These are phyloP conservation scores for Rhagologus leucostigma DNA, from an alignment of 2,113 vertebrate species.

Conservation along the genomic window DNA sequence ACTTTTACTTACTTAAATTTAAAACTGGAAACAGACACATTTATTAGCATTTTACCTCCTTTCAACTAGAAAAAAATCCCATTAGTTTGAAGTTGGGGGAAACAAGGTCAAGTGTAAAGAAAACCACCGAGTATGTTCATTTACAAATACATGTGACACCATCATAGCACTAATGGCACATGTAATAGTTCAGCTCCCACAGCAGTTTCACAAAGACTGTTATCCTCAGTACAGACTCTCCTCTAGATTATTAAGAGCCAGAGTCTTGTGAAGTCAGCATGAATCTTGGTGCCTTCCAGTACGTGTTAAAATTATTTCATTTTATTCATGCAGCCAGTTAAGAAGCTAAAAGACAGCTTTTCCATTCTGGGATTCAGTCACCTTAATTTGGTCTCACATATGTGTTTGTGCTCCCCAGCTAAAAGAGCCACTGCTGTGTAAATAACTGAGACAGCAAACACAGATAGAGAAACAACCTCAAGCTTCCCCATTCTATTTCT, in stretches of 20 bases:
- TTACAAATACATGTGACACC: background rate
- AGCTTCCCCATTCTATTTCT: background rate
- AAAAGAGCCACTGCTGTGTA: background rate
- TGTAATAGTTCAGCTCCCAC: background rate
- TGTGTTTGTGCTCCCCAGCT: accelerated
- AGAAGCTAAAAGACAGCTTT: background rate
- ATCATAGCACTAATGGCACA: background rate
- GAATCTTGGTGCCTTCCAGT: background rate
- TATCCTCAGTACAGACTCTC: background rate
- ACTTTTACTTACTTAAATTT: background rate
- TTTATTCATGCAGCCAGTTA: background rate
- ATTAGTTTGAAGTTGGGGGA: background rate
- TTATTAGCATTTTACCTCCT: background rate
- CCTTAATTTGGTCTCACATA: background rate
- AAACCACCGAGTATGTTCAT: background rate
- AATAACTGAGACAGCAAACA: background rate
- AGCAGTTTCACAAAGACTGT: background rate
- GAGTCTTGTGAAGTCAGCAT: background rate
- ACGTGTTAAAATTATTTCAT: background rate
- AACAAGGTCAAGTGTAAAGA: background rate
- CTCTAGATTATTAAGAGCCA: background rate
- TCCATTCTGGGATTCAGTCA: background rate
- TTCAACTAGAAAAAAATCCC: background rate
- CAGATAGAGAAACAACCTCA: background rate
- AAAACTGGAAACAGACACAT: background rate